Base-by-base conservation (phyloP, 2,113 vertebrate species). In the Oceanites oceanicus region DNA sequence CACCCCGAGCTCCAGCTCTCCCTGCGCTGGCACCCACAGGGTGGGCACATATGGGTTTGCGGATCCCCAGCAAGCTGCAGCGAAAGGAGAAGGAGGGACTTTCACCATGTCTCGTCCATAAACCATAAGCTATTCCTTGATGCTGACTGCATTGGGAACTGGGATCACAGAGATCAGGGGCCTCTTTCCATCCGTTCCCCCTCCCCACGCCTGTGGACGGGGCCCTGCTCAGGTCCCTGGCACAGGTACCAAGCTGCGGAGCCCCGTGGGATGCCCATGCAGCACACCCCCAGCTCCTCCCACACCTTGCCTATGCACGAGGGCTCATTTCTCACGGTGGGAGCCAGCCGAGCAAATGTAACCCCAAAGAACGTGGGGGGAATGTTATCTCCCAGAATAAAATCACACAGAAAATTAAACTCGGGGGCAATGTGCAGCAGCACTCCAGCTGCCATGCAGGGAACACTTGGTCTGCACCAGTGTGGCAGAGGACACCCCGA, bases 391-490 rank as follows among this genome's bases (percentile, higher is more conserved):
- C 45, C 78, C 53, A 70, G 78, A 73, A 74, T 18, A 67, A 90
- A 87, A 52, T 8, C 7, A 1, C n/a, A 53, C 15, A 14, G 25
- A 81, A 74, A 44, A 61, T 47, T 59, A 56, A 96, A 65, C 11
- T 52, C 0, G 0, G 56, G 42, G 67, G 45, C 8, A 26, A 25
- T 0, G 0, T 0, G 1, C 29, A 59, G 65, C 3, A 2, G 77
- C 32, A 77, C 30, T 13, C 15, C 22, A 13, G n/a, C 11, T 75
- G 55, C 56, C 3, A 4, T 0, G 0, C 2, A 8, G 15, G 62
- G 34, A 78, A 50, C 10, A 12, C 1, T 42, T 16, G 26, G 59
- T 45, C n/a, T 36, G 42, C 42, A 49, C 40, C 3, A 1, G 20
- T 1, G 1, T 42, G 40, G 56, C 36, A 81, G 34, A 65, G 9